phyloP scores from a whole-genome alignment of 2,797 vertebrate genomes.

The Acrossocheilus fasciatus region DNA sequence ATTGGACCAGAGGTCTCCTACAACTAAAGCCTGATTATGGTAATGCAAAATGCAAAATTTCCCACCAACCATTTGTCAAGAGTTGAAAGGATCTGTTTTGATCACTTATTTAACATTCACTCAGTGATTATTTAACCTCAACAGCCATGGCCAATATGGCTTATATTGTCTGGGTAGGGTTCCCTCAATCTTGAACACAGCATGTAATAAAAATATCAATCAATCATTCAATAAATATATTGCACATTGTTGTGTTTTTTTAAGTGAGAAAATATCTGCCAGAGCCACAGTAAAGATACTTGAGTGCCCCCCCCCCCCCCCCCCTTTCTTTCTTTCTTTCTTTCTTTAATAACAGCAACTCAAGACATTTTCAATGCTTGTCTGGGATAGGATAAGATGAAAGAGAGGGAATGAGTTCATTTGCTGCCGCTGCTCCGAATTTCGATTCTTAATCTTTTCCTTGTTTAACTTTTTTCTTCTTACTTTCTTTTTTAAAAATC shows the following conservation, averaged over 20 bases:
- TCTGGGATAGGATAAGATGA: neutral
- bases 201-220: neutral
- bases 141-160: neutral
- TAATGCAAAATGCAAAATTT: constrained; percentile 43
- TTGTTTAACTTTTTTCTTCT: constrained; percentile 7
- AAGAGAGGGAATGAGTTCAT: neutral
- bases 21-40: constrained; percentile 47
- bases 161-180: neutral
- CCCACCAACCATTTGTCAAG: constrained; percentile 42
- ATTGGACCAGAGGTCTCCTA: constrained; percentile 39
- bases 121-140: neutral
- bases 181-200: neutral
- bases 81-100: constrained; percentile 23
- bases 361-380: neutral
- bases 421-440: neutral
- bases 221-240: neutral
- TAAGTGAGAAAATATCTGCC: neutral
- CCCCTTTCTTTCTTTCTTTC: no score
- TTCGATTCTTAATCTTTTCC: neutral
- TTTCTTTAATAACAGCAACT: neutral
- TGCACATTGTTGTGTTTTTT: neutral
- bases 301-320: accelerated
- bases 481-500: neutral
- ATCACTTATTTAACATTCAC: constrained; percentile 19
- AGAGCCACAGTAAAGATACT: neutral